Percentiles rank a stretch among this genome's conserved stretches.
Conservation (phyloP, 2,797 vertebrate species). For the Cuculus canorus region DNA sequence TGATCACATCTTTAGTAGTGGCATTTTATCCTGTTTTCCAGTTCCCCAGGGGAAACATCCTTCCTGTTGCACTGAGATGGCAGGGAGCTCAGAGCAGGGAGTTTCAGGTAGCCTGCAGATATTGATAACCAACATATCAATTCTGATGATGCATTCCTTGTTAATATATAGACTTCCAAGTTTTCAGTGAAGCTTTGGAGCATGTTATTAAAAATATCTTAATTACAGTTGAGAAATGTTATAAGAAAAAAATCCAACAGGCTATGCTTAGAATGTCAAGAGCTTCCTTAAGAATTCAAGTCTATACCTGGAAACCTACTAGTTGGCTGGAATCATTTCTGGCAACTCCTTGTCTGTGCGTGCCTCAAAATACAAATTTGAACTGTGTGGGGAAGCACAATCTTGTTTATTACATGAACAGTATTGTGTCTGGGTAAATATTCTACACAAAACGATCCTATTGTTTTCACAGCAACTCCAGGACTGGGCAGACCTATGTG, state of each 20-base stretch:
- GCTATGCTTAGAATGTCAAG: background rate
- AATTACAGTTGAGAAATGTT: background rate
- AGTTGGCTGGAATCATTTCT: background rate
- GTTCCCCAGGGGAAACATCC: background rate
- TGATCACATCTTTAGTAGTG: background rate
- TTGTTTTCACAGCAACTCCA: background rate
- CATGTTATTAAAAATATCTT: background rate
- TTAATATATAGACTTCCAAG: background rate
- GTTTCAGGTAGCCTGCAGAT: background rate
- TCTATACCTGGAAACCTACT: background rate
- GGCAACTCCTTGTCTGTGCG: background rate
- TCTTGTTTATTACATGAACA: background rate
- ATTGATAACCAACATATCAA: background rate
- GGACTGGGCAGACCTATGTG: background rate
- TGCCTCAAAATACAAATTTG: background rate
- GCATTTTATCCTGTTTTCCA: background rate
- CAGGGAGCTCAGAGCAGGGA: background rate
- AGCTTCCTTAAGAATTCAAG: background rate
- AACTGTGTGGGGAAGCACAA: accelerated
- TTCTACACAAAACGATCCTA: background rate
- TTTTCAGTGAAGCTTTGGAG: background rate
- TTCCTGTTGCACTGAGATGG: background rate
- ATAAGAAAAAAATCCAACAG: background rate
- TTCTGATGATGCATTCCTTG: background rate
- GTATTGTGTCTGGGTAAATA: background rate